Percentiles rank a stretch among this genome's conserved stretches.
Evolutionary conservation across 2,888 invertebrate genomes (phyloP).

Genomic region (Embidobia sp.): DNA sequence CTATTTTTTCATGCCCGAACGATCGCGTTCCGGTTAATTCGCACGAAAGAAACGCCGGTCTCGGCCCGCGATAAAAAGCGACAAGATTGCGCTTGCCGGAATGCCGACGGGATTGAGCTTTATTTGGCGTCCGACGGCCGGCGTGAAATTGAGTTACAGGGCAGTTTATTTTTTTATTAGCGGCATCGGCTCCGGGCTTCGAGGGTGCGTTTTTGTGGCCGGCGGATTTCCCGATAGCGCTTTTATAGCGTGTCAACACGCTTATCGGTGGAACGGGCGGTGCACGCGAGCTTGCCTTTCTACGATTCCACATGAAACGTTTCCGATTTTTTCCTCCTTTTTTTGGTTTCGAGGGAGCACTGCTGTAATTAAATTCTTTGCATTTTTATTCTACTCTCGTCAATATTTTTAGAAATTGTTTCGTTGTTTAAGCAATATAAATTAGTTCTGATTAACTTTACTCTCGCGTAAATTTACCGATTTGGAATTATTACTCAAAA

Average conservation of each 20-base stretch:
- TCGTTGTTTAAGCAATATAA: too few relatives aligned
- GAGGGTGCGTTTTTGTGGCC: slow-evolving; percentile 77
- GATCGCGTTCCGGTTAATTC: slow-evolving; percentile 28
- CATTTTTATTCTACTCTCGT: slow-evolving; percentile 18
- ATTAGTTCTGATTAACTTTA: too few relatives aligned
- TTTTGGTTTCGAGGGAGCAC: slow-evolving; percentile 1
- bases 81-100: not conserved
- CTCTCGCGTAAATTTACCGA: too few relatives aligned
- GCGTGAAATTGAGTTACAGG: slow-evolving; percentile 79
- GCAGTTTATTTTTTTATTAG: slow-evolving; percentile 79
- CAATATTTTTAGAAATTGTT: too few relatives aligned
- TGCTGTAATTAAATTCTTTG: slow-evolving; percentile 37
- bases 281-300: slow-evolving; percentile 59
- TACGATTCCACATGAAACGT: slow-evolving; percentile 44
- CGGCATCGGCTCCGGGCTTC: slow-evolving; percentile 69
- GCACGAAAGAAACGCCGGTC: not conserved
- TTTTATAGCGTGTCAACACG: slow-evolving; percentile 81
- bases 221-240: slow-evolving; percentile 79
- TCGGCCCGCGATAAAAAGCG: not conserved
- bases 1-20: slow-evolving; percentile 30
- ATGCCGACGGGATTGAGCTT: slow-evolving; percentile 22
- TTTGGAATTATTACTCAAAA: too few relatives aligned
- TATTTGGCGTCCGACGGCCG: slow-evolving; percentile 45
- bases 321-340: slow-evolving; percentile 19
- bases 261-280: slow-evolving; percentile 69